Evolutionary conservation across 2,888 invertebrate genomes (phyloP).

Genomic region (Sesia apiformis): DNA sequence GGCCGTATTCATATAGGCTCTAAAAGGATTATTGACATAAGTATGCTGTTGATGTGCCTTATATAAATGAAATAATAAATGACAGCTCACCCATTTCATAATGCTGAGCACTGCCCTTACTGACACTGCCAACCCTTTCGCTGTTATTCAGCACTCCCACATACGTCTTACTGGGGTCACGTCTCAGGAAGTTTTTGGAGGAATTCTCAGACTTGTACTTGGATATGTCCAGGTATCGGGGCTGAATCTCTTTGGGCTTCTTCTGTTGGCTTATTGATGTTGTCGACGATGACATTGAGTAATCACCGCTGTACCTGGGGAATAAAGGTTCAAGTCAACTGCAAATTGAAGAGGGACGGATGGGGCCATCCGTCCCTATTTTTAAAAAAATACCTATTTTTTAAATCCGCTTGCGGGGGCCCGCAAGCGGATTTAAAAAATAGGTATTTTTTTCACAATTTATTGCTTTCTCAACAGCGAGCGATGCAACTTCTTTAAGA

Average conservation of each 20-base stretch:
- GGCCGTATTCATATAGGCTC: too few relatives aligned
- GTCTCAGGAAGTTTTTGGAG: constrained; percentile 62
- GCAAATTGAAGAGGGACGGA: background rate
- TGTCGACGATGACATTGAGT: constrained; percentile 65
- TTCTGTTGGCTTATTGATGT: constrained; percentile 43
- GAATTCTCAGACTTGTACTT: constrained; percentile 72
- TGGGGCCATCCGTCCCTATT: too few relatives aligned
- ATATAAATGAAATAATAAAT: too few relatives aligned
- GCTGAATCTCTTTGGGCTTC: constrained; percentile 37
- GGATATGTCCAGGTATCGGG: constrained; percentile 76
- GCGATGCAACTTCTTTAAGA: too few relatives aligned
- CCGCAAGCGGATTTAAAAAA: too few relatives aligned
- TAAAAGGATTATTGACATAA: too few relatives aligned
- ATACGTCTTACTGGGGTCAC: constrained; percentile 74
- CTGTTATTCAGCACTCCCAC: constrained; percentile 37
- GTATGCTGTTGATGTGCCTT: too few relatives aligned
- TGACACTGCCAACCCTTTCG: constrained; percentile 23
- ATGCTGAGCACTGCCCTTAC: constrained; percentile 53
- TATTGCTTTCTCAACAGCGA: too few relatives aligned
- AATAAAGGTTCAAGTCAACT: background rate
- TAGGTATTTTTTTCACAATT: too few relatives aligned
- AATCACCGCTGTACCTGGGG: constrained; percentile 64
- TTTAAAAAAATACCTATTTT: too few relatives aligned
- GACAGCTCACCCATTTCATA: constrained; percentile 54
- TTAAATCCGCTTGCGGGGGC: too few relatives aligned